Evolutionary conservation across 1,140 invertebrate genomes (phyloP).

Genomic region (Ridgeia piscesae): DNA sequence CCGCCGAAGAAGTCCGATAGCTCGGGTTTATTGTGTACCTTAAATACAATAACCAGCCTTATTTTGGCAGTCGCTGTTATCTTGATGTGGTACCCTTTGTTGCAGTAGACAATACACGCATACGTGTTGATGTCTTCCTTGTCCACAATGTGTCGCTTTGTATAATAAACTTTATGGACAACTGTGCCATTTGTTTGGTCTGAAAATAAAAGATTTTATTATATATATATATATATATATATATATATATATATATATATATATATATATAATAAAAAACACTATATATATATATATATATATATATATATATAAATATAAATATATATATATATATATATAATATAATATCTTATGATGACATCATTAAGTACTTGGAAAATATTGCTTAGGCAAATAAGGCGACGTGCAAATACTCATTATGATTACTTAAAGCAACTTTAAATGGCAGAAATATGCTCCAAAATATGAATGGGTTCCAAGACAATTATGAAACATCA

Average conservation of each 20-base stretch:
- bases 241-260: neutral
- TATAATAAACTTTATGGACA: neutral
- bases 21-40: neutral
- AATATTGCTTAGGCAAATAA: too few species aligned
- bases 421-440: too few species aligned
- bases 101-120: neutral
- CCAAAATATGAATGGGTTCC: too few species aligned
- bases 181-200: neutral
- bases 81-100: neutral
- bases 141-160: neutral
- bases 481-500: too few species aligned
- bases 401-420: too few species aligned
- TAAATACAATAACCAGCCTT: neutral
- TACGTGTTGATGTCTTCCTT: neutral
- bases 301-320: too few species aligned
- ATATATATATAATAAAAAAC: neutral
- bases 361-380: too few species aligned
- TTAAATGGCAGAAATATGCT: too few species aligned
- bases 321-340: too few species aligned
- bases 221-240: neutral
- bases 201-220: neutral
- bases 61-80: neutral
- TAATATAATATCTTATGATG: too few species aligned
- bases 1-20: neutral
- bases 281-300: neutral